Evolutionary conservation across 2,888 invertebrate genomes (phyloP), one percentile per base, ranked within the genome.

Genomic region (Timema cristinae): DNA sequence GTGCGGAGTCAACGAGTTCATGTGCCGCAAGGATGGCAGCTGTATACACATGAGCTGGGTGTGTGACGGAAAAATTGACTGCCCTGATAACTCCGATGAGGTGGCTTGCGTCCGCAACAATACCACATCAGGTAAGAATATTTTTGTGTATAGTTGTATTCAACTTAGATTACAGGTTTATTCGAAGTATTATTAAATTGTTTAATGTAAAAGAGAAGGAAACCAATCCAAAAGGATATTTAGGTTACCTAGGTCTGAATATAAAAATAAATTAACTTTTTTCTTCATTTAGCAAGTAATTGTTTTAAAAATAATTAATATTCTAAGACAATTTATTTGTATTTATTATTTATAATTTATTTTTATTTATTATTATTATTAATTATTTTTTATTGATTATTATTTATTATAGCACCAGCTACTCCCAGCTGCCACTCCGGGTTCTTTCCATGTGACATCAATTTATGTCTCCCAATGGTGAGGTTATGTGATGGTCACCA

Each of bases 401-500:
- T 47, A 8, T 67, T 48, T 7, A 32, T 11, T 11, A 13, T 8
- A 15, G 79, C 79, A 49, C 81, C 84, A 1, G 82, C 84, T 0
- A 81, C 81, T 1, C 83, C 84, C 0, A 84, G 84, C 61, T 89
- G 89, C 76, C 82, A 81, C 49, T 73, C 79, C 77, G 86, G 88
- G 2, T 84, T 83, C 72, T 89, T 89, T 79, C 81, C 83, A 0
- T 90, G 90, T 77, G 89, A 89, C 77, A 68, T 63, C 11, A 70
- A 81, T 10, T 81, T 80, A 0, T 93, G 93, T 79, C 80, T 90
- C 48, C 86, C 89, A 0, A 78, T 87, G 16, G 83, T 84, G 0
- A 82, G 85, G 68, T 83, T 87, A 51, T 94, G 94, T 80, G 89
- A 94, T 79, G 88, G 88, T 0, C 85, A 85, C 10, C 82, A 84